These are phyloP conservation scores for Agapornis roseicollis DNA, from an alignment of 2,113 vertebrate species.

Conservation along the genomic window DNA sequence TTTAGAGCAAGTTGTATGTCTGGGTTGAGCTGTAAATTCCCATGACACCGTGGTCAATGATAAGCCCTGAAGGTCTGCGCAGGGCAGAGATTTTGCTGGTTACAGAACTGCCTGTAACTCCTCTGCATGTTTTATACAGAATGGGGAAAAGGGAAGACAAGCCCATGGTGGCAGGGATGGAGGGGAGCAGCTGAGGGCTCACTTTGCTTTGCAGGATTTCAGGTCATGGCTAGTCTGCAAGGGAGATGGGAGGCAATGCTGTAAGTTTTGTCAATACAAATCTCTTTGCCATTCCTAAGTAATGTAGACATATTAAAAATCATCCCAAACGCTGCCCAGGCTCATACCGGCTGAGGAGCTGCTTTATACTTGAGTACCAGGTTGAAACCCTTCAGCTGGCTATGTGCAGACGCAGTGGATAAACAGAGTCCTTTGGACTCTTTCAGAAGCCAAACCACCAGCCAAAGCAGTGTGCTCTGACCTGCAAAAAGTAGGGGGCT, in stretches of 20 bases:
- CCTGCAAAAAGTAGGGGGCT: not conserved
- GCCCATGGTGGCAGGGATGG: rapidly evolving
- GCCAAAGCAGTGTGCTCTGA: not conserved
- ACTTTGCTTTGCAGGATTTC: not conserved
- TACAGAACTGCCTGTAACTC: not conserved
- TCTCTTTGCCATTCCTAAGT: not conserved
- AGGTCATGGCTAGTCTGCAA: not conserved
- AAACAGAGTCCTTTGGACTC: not conserved
- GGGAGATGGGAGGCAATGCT: not conserved
- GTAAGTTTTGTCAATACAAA: not conserved
- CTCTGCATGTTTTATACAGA: not conserved
- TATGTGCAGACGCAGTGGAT: not conserved
- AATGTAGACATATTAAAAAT: not conserved
- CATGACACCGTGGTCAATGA: rapidly evolving
- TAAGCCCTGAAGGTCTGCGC: not conserved
- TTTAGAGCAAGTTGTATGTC: not conserved
- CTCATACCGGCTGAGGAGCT: not conserved
- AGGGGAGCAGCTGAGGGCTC: not conserved
- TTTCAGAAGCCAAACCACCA: not conserved
- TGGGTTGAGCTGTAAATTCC: not conserved
- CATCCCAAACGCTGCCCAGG: rapidly evolving
- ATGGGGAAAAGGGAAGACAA: not conserved
- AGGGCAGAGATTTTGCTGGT: not conserved
- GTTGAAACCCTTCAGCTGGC: not conserved
- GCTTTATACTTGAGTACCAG: not conserved